Evolutionary conservation across 2,888 invertebrate genomes (phyloP), one percentile per base, ranked within the genome.

Genomic region (Cephus pulcher): DNA sequence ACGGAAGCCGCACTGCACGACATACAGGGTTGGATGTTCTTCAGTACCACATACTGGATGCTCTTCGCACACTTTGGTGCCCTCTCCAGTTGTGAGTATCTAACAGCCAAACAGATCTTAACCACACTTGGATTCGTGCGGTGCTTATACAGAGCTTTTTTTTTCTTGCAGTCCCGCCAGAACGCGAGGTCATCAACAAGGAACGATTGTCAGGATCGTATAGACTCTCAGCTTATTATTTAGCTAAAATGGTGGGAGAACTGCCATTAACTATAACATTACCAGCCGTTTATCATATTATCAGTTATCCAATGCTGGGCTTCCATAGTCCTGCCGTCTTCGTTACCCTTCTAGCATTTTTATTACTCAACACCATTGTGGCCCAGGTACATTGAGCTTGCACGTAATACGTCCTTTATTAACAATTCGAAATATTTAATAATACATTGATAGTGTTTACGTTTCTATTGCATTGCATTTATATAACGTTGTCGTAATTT

Each of bases 11-110:
- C 95, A 15, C 92, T 97, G 78, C 94, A 95, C 84, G 96, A 96
- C 91, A 94, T 96, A 81, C 95, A 96, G 91, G 96, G 96, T 74
- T 96, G 96, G 96, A 95, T 96, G 95, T 96, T 96, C 91, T 96
- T 96, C 92, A 95, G 95, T 79, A 95, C 95, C 76, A 96, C 95
- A 34, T 96, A 96, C 89, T 96, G 96, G 96, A 96, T 96, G 95
- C 93, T 96, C 79, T 95, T 95, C 89, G 95, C 96, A 32, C 93
- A 96, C 84, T 96, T 96, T 88, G 95, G 96, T 83, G 95, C 96
- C 75, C 93, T 96, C 69, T 95, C 95, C 89, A 95, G 96, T 90
- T 96, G 96, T 96, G 91, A 94, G 95, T 94, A 78, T 79, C 75
- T 73, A 1, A 12, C 2, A 56, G 6, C 23, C 23, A 56, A 23